Percentiles rank a stretch among this genome's conserved stretches.
Evolutionary conservation across 2,113 vertebrate species (phyloP).

Genomic region (Rattus norvegicus): DNA sequence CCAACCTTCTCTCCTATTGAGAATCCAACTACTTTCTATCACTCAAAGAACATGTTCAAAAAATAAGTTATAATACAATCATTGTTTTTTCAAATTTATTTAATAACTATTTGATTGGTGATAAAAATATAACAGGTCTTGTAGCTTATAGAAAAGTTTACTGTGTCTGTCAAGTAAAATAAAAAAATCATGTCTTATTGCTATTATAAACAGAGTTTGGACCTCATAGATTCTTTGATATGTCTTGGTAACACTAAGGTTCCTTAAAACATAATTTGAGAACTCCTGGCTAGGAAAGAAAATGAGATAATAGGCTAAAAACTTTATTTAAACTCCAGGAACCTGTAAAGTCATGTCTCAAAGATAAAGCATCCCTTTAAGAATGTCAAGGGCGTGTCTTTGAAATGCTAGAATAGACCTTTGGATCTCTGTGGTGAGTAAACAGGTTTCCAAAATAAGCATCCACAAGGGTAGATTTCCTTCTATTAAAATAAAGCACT

Average conservation of each 20-base stretch:
- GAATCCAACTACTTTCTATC: background rate
- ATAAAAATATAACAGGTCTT: background rate
- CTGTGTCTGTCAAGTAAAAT: background rate
- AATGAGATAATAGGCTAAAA: background rate
- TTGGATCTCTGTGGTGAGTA: background rate
- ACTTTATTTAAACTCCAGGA: background rate
- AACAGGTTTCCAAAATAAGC: background rate
- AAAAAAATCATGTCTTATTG: background rate
- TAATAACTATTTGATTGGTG: background rate
- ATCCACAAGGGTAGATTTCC: background rate
- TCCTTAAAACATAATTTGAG: background rate
- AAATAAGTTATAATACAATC: background rate
- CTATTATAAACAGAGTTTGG: constrained; percentile 46
- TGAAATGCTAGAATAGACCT: background rate
- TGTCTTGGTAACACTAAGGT: background rate
- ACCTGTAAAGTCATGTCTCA: background rate
- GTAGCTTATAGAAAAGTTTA: background rate
- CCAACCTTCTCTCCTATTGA: background rate
- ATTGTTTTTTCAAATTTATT: constrained; percentile 16
- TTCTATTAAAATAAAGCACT: background rate
- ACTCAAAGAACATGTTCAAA: constrained; percentile 8
- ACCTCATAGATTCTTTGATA: background rate
- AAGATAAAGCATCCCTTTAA: background rate
- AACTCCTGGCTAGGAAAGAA: constrained; percentile 5
- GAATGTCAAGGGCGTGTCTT: background rate